Evolutionary conservation across 2,888 invertebrate species (phyloP).

Genomic region (Capitulum mitella): DNA sequence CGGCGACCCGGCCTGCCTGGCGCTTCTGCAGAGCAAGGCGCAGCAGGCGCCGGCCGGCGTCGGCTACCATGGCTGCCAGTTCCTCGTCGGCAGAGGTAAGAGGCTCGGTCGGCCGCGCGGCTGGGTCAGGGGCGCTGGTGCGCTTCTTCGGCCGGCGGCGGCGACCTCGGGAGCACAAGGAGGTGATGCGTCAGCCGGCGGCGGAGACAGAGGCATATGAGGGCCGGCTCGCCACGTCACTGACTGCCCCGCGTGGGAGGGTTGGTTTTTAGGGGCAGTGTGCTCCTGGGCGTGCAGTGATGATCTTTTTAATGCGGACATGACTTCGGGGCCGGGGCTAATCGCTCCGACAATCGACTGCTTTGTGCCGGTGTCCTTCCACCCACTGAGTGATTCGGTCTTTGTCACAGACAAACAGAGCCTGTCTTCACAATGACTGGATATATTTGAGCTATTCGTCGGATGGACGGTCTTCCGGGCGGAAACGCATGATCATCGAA

Average conservation of each 20-base stretch:
- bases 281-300: too few relatives aligned
- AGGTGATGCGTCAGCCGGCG: too few relatives aligned
- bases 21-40: not conserved
- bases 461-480: too few relatives aligned
- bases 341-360: not conserved
- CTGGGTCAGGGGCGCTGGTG: too few relatives aligned
- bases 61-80: not conserved
- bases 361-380: not conserved
- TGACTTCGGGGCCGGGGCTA: not conserved
- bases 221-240: too few relatives aligned
- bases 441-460: too few relatives aligned
- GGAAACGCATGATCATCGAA: too few relatives aligned
- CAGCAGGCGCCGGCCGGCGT: not conserved
- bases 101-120: not conserved
- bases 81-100: not conserved
- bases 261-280: not conserved
- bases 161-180: too few relatives aligned
- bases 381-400: not conserved
- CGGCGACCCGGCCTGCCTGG: not conserved
- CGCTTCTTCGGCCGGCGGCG: too few relatives aligned
- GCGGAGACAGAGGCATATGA: too few relatives aligned
- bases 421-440: not conserved
- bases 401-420: not conserved
- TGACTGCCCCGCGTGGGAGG: too few relatives aligned
- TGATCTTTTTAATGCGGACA: conserved; percentile 1